Evolutionary conservation across 2,797 vertebrate genomes (phyloP).

Genomic region (Smutsia temminckii): DNA sequence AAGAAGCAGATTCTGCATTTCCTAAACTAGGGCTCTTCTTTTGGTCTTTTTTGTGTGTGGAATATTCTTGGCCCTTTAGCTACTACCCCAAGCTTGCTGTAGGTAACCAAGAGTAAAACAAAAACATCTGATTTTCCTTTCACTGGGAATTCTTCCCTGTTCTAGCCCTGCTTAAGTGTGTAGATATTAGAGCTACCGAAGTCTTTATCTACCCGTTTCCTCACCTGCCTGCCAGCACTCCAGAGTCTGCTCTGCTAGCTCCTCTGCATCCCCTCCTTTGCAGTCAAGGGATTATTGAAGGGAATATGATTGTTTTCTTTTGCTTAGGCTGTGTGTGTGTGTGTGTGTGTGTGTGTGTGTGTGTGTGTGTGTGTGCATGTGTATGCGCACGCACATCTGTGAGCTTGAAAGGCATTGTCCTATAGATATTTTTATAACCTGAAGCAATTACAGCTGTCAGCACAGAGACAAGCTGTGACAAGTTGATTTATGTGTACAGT

Average conservation of each 20-base stretch:
- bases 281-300: constrained; percentile 80
- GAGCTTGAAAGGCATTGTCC: constrained; percentile 83
- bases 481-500: constrained; percentile 86
- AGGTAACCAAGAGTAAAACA: constrained; percentile 63
- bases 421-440: constrained; percentile 88
- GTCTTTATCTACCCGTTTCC: constrained; percentile 56
- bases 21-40: constrained; percentile 17
- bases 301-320: constrained; percentile 80
- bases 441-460: constrained; percentile 88
- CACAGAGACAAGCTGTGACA: constrained; percentile 85
- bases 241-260: constrained; percentile 60
- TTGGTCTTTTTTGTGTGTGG: constrained; percentile 19
- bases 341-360: constrained; percentile 41
- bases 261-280: background rate
- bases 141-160: background rate
- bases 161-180: background rate
- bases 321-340: constrained; percentile 51
- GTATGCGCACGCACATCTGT: background rate
- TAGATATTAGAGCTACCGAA: constrained; percentile 31
- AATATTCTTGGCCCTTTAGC: background rate
- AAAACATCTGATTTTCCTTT: constrained; percentile 37
- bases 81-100: background rate
- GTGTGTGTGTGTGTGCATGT: background rate
- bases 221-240: constrained; percentile 41
- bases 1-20: constrained; percentile 37